Evolutionary conservation across 2,797 vertebrate species (phyloP).

Genomic region (Pyrocephalus nanus): DNA sequence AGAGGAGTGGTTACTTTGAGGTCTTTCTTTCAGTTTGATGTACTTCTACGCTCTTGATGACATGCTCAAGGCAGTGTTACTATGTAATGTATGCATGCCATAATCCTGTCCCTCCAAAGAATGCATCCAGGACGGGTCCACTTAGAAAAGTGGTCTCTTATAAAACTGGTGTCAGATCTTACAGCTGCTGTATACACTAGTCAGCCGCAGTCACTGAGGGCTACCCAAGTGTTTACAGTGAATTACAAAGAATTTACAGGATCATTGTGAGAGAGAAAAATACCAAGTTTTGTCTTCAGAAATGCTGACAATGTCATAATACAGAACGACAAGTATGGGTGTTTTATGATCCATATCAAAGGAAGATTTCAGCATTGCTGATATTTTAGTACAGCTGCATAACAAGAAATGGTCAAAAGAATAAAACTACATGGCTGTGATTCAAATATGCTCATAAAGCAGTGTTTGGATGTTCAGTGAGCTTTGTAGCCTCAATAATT

Average conservation of each 20-base stretch:
- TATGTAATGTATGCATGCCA: accelerated
- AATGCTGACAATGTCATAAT: neutral
- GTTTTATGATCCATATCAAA: neutral
- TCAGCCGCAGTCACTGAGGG: neutral
- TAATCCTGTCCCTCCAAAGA: neutral
- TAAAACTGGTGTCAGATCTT: neutral
- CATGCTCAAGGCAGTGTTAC: neutral
- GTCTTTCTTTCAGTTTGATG: neutral
- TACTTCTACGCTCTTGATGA: neutral
- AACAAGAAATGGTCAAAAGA: slow-evolving; percentile 35
- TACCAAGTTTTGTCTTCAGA: neutral
- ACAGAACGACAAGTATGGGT: neutral
- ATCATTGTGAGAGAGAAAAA: neutral
- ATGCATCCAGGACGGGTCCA: accelerated
- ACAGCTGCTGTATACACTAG: neutral
- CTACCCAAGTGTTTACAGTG: neutral
- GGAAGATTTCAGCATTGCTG: neutral
- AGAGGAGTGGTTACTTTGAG: neutral
- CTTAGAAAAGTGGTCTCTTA: neutral
- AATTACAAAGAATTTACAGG: neutral
- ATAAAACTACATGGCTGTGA: slow-evolving; percentile 29
- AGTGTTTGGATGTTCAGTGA: slow-evolving; percentile 39
- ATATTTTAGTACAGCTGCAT: neutral
- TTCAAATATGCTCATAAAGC: slow-evolving; percentile 51
- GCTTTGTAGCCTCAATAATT: slow-evolving; percentile 36